Evolutionary conservation across 2,888 invertebrate genomes (phyloP), one percentile per base, ranked within the genome.

Genomic region (Thereva nobilitata): DNA sequence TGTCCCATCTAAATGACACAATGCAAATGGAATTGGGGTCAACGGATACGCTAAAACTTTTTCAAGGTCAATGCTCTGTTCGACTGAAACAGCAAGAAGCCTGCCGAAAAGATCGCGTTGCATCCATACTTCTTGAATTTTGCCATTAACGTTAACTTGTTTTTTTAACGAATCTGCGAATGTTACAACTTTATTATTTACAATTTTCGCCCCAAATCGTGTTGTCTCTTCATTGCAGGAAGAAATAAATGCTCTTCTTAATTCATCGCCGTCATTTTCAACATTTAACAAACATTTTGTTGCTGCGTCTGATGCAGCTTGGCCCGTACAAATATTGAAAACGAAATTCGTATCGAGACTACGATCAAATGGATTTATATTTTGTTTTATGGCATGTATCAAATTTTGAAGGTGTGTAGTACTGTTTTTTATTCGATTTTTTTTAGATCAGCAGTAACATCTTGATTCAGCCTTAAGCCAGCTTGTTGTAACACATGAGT

Each of bases 41-140:
- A 75, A 66, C 3, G 75, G 75, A 69, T 71, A 76, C 1, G 72
- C 68, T 12, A 77, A 61, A 59, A 75, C 55, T 68, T 72, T 72
- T 3, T 47, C 68, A 12, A 72, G 59, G 67, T 74, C 66, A 10
- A 71, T 47, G 44, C 65, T 68, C 4, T 70, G 23, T 34, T 73
- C 67, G 38, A 72, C 55, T n/a, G 73, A 72, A 44, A 74, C 56
- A 4, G 71, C 72, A 9, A 77, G 64, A 63, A 76, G 67, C 7
- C 72, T 70, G 0, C 73, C 74, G 69, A 76, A 76, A 47, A 74
- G 70, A 72, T 75, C 74, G 10, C 73, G 65, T 67, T 75, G 74
- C 47, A 75, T 64, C 34, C 64, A 41, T 0, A 76, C 54, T 70
- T 75, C 73, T 64, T 72, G 72, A 1, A 74, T 66, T 73, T 74